Evolutionary conservation across 2,888 invertebrate genomes (phyloP), one percentile per base, ranked within the genome.

Genomic region (Chelonus formosanus): DNA sequence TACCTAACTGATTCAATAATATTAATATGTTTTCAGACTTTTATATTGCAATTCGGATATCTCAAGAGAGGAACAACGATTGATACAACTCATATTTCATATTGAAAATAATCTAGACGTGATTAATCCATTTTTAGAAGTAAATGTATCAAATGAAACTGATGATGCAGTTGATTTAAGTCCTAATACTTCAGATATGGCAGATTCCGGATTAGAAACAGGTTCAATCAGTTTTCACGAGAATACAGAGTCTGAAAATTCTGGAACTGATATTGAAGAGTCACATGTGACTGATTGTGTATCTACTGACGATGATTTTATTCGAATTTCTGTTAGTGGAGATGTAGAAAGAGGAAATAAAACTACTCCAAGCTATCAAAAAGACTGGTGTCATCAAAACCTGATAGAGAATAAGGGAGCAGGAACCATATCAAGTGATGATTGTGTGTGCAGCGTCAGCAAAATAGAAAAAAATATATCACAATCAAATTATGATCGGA

Each of bases 181-280:
- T 67, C 76, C 78, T 55, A 72, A 72, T 64, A 71, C 75, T 50
- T 80, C 80, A 68, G 81, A 84, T 66, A 84, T 84, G 84, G 84
- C 84, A 71, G 85, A 85, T 77, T 85, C 85, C 48, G 84, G 84
- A 70, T 73, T 85, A 67, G 85, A 85, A 69, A 83, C 84, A 63
- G 82, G 81, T 70, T 85, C 85, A 54, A 77, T 78, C 63, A 85
- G 85, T 77, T 83, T 85, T 10, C 80, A 82, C 65, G 85, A 84
- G 66, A 83, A 80, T 32, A 84, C 82, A 3, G 80, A 81, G 10
- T 85, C 85, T 7, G 84, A 84, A 62, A 80, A 80, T 67, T 84
- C 82, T 3, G 81, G 78, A 8, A 80, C 81, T 5, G 84, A 85
- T 56, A 74, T 79, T 32, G 82, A 82, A 44, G 78, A 76, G 32